Evolutionary conservation across 2,113 vertebrate species (phyloP), one percentile per base, ranked within the genome.

Genomic region (Mirounga angustirostris): DNA sequence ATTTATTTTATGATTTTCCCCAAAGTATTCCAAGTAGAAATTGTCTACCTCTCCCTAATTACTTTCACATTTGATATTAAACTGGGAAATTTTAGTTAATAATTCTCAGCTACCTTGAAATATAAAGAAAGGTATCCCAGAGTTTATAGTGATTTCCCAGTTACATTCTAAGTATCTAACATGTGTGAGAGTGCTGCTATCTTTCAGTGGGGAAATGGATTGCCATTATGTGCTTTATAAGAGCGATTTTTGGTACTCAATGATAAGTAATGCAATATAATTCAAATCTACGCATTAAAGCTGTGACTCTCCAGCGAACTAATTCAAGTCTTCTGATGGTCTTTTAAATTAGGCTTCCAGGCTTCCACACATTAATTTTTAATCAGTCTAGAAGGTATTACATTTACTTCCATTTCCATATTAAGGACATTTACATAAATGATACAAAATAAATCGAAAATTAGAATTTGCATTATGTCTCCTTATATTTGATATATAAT

Each of bases 341-440:
- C 87, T 86, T 16, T 92, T 74, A 98, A 97, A 95, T 80, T 93
- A 97, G 78, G 7, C 21, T 89, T 78, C 30, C 12, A 90, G 54
- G 93, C 3, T 88, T 9, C 71, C 40, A 43, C 91, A 94, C 1
- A 80, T 96, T 97, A 14, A 96, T 82, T 93, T 97, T 96, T 95
- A 97, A 19, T 94, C 94, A 97, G 40, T 61, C 67, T 65, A 97
- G 86, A 78, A 97, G 86, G 84, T 21, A 50, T 8, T 96, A 91
- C 21, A 56, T 43, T 96, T 83, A 79, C 54, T 96, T 98, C 81
- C 63, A 97, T 95, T 98, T 97, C 9, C 97, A 97, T 88, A n/a
- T 52, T 92, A 89, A 96, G 90, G 43, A 98, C 79, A 93, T 86
- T 92, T 36, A 96, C 16, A 81, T n/a, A 91, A 4, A 78, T 81